Evolutionary conservation across 2,113 vertebrate species (phyloP), one percentile per base, ranked within the genome.

Genomic region (Cranoglanis bouderius): DNA sequence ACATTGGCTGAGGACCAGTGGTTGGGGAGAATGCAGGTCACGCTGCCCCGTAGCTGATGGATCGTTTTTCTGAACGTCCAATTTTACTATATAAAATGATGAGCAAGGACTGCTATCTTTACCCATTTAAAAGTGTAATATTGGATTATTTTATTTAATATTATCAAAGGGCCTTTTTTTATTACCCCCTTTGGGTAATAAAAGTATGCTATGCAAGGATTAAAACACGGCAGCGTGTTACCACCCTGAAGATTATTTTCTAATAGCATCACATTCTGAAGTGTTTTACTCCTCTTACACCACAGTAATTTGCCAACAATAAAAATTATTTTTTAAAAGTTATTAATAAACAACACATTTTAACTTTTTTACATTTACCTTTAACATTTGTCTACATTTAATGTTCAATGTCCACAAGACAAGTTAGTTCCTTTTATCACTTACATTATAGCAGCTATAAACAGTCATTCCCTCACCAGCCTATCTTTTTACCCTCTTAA

Each of bases 21-120:
- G 16, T 38, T 85, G 70, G 80, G 74, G 87, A 89, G 85, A 65
- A 26, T 19, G 46, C 75, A 87, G 83, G 82, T 90, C 90, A 90
- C 14, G 32, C 26, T 82, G 83, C 72, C 61, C 86, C 5, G 4
- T 26, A 40, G 51, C 46, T 82, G 46, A 87, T 82, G 86, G 7
- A 53, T 51, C 43, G 53, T 3, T 82, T 87, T 43, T 24, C 26
- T 43, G 46, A 32, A 85, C 6, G 65, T 72, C 21, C 51, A n/a
- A 12, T 85, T 74, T 61, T 57, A 46, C 13, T 2, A 53, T 72
- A 6, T 21, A 70, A 32, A 53, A 35, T 59, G 85, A 40, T 63
- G 32, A 75, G 35, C 6, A 75, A 75, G n/a, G 32, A 24, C 55
- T 63, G 72, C 24, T 65, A 14, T 75, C 29, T 67, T 67, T 65